phyloP scores from a whole-genome alignment of 2,888 invertebrate genomes.

The Noctua pronuba region DNA sequence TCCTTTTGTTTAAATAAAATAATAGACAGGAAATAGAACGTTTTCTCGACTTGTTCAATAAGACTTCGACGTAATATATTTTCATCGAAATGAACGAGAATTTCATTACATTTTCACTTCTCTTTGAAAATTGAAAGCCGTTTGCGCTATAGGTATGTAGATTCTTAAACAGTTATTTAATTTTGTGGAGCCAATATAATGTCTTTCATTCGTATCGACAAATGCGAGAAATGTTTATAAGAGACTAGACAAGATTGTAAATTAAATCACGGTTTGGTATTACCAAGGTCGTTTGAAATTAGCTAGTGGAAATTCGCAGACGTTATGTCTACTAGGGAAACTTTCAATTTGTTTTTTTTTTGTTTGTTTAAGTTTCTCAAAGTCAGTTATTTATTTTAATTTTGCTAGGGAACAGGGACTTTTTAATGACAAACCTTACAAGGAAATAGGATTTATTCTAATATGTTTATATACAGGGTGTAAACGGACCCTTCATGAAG shows the following conservation, averaged over 20 bases:
- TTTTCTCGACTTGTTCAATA: constrained; percentile 34
- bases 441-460: no score
- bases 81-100: constrained; percentile 44
- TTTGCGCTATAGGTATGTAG: constrained; percentile 6
- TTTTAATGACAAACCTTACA: no score
- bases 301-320: neutral
- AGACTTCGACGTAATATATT: constrained; percentile 29
- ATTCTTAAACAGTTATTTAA: constrained; percentile 29
- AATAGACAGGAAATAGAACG: constrained; percentile 45
- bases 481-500: no score
- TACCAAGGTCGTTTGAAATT: neutral
- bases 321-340: no score
- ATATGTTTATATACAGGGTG: no score
- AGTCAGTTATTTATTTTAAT: no score
- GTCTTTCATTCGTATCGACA: neutral
- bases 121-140: constrained; percentile 41
- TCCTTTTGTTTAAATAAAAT: constrained; percentile 44
- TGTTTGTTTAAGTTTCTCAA: no score
- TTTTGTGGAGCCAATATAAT: constrained; percentile 20
- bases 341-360: no score
- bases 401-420: no score
- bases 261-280: neutral
- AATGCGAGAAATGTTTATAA: neutral
- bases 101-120: constrained; percentile 47
- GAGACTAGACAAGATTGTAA: neutral